Conservation (phyloP, 2,113 vertebrate species). For the Oplegnathus fasciatus region DNA sequence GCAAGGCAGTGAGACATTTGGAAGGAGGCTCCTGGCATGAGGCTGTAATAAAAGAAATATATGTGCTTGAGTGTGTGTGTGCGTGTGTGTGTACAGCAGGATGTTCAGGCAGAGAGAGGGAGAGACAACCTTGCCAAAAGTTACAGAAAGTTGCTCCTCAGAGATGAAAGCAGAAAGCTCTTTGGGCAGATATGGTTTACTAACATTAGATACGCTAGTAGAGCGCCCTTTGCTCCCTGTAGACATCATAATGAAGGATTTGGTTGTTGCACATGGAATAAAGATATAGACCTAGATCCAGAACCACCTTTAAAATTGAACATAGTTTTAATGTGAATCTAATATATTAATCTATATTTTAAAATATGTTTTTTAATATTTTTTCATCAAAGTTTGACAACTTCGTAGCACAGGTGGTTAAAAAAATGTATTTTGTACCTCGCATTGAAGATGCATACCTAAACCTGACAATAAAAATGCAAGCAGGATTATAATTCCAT, state of each 20-base stretch:
- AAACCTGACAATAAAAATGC: not conserved
- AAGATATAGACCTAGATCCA: not conserved
- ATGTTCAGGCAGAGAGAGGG: not conserved
- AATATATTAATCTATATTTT: too few species aligned
- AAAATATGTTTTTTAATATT: too few species aligned
- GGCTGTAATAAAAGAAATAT: not conserved
- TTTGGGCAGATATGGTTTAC: not conserved
- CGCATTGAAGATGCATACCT: too few species aligned
- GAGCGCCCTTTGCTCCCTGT: too few species aligned
- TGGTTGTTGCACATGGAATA: not conserved
- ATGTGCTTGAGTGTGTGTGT: not conserved
- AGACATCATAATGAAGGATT: not conserved
- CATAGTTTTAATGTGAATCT: not conserved
- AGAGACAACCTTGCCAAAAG: not conserved
- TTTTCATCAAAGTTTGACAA: too few species aligned
- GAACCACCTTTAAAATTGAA: not conserved
- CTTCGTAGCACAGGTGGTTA: too few species aligned
- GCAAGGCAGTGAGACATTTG: not conserved
- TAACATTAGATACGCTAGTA: not conserved
- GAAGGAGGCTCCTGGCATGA: conserved; percentile 1
- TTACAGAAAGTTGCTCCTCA: conserved; percentile 9
- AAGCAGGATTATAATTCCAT: not conserved
- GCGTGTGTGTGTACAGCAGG: not conserved
- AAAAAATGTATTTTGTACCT: too few species aligned
- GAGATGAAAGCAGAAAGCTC: not conserved